Evolutionary conservation across 2,113 vertebrate genomes (phyloP), one percentile per base, ranked within the genome.

Genomic region (Coreoperca whiteheadi): DNA sequence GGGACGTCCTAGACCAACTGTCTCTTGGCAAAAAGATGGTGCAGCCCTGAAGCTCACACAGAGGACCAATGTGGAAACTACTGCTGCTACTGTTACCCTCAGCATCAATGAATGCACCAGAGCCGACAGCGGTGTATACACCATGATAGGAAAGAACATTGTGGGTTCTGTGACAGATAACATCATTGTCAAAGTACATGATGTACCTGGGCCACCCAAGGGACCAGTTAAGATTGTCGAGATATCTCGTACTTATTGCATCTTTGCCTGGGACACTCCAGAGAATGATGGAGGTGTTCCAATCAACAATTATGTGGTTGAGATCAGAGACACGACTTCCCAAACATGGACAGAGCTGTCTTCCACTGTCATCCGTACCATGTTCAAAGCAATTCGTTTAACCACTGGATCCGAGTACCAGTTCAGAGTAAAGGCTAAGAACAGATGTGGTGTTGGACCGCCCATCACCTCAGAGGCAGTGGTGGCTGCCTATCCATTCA

Each of bases 251-350:
- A 97, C 97, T 59, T 97, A 94, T 81, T 91, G 98, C 63, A 92
- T 94, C 48, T 97, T 99, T 87, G 97, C 98, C 12, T 99, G 98
- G 98, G 97, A 97, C 3, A 93, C 97, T 77, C 98, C 98, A 72
- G 95, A 99, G 88, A 97, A 99, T 80, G 97, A 99, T n/a, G 98
- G 98, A 34, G 98, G 98, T 7, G 97, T 99, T 74, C 97, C 98
- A 82, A 98, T 99, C 84, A 99, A 95, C 91, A 99, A 97, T 86
- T 99, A 99, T 3, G 85, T 98, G 25, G 93, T 99, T 77, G 98
- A 99, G 95, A 96, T 98, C 89, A 96, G 97, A 84, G 96, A 99
- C 86, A 98, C 98, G 41, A 97, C 97, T 70, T 96, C 96, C 59
- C 97, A 98, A 74, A 95, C 96, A 0, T 99, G 98, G 98, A 94